Evolutionary conservation across 2,113 vertebrate genomes (phyloP), one percentile per base, ranked within the genome.

Genomic region (Isichthys henryi): DNA sequence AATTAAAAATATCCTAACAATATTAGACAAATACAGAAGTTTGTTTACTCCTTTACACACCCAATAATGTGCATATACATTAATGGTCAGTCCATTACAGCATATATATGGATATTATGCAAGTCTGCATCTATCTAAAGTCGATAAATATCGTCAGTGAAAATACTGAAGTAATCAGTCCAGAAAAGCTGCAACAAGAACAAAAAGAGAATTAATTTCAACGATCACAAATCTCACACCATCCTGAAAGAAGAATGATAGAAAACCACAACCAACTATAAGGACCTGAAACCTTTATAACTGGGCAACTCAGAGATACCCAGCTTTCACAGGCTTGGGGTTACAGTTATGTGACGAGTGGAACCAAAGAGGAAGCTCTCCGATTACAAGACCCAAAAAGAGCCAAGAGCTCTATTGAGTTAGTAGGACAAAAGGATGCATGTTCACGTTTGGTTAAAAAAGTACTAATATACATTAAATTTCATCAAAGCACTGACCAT

Each of bases 221-320:
- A 5, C 80, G 50, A 88, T 52, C 89, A 88, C 50, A 96, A 96
- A 97, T 96, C 94, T 97, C 96, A 98, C 97, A 98, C 97, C 96
- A 98, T 97, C 96, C 96, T 97, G 96, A 93, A 88, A 27, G 23
- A 96, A 97, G 94, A 96, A 97, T 97, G 97, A 96, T 96, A 96
- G 97, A 96, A 97, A 98, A 97, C 92, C 94, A 96, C 97, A 98
- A 97, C 92, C 94, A 95, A 96, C 97, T 98, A 93, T 27, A n/a
- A 96, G 93, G 92, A 95, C 95, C 94, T 19, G 91, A 92, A 92
- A 94, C 92, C 90, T 92, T 89, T n/a, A 94, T 91, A 91, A 93
- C 91, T 77, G 31, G 70, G 53, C 19, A 56, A 5, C 53, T 56
- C 17, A 21, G 53, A 62, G 23, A 8, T 62, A 8, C n/a, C 58